These are phyloP conservation scores for Nemotelus pantherinus DNA, from an alignment of 2,888 invertebrate genomes.

Conservation along the genomic window DNA sequence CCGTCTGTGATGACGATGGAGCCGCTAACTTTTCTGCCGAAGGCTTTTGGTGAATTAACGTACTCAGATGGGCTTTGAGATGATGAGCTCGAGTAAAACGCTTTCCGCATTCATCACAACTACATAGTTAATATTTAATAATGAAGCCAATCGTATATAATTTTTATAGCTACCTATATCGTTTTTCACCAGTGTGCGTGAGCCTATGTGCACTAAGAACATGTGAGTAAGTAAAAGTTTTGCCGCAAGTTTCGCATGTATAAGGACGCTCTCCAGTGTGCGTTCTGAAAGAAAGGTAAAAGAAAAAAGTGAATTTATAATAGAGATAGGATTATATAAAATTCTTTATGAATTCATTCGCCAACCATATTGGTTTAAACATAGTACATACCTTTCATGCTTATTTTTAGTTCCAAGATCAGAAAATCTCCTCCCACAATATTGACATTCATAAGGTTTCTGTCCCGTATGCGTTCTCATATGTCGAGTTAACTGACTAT, in stretches of 20 bases:
- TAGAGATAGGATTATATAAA: background rate
- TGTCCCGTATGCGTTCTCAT: conserved; percentile 63
- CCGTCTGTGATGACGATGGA: background rate
- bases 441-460: conserved; percentile 61
- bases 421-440: conserved; percentile 61
- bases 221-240: conserved; percentile 62
- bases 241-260: conserved; percentile 61
- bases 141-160: background rate
- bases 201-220: conserved; percentile 61
- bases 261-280: conserved; percentile 63
- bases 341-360: background rate
- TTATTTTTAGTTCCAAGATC: conserved; percentile 63
- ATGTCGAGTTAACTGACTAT: conserved; percentile 63
- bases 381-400: conserved; percentile 60
- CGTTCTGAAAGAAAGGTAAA: conserved; percentile 54
- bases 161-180: conserved; percentile 56
- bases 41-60: conserved; percentile 59
- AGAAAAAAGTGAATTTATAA: background rate
- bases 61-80: conserved; percentile 62
- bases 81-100: conserved; percentile 62
- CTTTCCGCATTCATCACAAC: conserved; percentile 61
- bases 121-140: conserved; percentile 40
- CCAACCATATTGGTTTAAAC: background rate
- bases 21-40: conserved; percentile 17
- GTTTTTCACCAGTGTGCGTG: conserved; percentile 64